These are phyloP conservation scores for Melinaea menophilus DNA, from an alignment of 2,888 invertebrate species.

Conservation along the genomic window DNA sequence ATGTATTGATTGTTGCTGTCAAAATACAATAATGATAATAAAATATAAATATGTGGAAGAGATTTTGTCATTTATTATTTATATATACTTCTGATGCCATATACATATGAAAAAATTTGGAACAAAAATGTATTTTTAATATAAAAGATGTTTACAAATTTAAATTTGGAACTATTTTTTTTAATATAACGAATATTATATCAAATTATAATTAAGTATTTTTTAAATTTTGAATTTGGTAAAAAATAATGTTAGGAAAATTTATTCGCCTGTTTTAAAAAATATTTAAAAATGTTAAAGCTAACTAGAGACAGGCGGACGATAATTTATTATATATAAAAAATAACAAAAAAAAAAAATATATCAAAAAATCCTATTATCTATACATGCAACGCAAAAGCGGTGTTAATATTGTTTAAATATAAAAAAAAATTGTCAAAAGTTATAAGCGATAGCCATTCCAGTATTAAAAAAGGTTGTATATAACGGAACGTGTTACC, in stretches of 20 bases:
- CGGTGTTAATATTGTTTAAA: slow-evolving; percentile 57
- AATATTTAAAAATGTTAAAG: not conserved
- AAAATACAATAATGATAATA: no score
- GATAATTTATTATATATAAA: not conserved
- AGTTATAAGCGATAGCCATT: slow-evolving; percentile 72
- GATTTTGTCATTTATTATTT: no score
- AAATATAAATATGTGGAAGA: no score
- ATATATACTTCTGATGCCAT: no score
- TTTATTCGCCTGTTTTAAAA: slow-evolving; percentile 2
- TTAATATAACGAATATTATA: no score
- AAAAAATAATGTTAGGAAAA: not conserved
- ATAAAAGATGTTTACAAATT: no score
- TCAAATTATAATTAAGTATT: no score
- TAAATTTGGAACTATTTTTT: no score
- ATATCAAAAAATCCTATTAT: slow-evolving; percentile 49
- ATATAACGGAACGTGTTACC: slow-evolving; percentile 60
- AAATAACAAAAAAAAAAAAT: no score
- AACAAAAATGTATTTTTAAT: no score
- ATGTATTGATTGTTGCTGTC: no score
- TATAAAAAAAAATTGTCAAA: slow-evolving; percentile 48
- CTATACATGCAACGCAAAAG: slow-evolving; percentile 77
- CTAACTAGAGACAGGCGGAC: slow-evolving; percentile 21
- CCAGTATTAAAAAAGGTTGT: slow-evolving; percentile 61
- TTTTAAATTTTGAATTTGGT: not conserved
- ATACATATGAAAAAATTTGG: no score